These are phyloP conservation scores for Atrichornis clamosus DNA, from an alignment of 2,113 vertebrate species.

Conservation along the genomic window DNA sequence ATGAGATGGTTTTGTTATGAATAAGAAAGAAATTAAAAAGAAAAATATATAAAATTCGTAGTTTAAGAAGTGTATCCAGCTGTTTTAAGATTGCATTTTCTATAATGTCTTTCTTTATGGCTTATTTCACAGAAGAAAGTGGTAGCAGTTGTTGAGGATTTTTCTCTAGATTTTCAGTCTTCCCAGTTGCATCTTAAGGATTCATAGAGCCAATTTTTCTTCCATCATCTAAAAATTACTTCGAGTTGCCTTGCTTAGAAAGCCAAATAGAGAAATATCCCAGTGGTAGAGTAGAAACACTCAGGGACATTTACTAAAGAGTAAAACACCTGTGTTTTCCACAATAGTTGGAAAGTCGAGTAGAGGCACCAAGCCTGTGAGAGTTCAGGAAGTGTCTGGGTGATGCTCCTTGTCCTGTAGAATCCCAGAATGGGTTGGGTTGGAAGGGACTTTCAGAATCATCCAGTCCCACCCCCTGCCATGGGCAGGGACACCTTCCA, in stretches of 20 bases:
- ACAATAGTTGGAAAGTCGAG: neutral
- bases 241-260: neutral
- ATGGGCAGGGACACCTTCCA: neutral
- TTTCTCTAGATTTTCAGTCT: neutral
- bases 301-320: neutral
- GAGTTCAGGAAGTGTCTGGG: neutral
- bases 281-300: neutral
- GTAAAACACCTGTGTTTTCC: neutral
- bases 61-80: neutral
- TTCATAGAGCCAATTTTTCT: neutral
- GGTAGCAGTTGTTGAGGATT: neutral
- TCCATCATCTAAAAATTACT: neutral
- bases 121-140: neutral
- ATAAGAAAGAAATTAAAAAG: neutral
- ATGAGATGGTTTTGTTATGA: neutral
- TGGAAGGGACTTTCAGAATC: neutral
- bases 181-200: neutral
- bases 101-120: neutral
- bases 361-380: neutral
- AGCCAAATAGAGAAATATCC: neutral
- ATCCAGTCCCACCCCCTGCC: accelerated
- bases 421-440: neutral
- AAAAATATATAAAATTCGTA: neutral
- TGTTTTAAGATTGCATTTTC: neutral
- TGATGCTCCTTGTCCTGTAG: neutral